Base-by-base conservation (phyloP, 2,113 vertebrate species). In the Apus apus region DNA sequence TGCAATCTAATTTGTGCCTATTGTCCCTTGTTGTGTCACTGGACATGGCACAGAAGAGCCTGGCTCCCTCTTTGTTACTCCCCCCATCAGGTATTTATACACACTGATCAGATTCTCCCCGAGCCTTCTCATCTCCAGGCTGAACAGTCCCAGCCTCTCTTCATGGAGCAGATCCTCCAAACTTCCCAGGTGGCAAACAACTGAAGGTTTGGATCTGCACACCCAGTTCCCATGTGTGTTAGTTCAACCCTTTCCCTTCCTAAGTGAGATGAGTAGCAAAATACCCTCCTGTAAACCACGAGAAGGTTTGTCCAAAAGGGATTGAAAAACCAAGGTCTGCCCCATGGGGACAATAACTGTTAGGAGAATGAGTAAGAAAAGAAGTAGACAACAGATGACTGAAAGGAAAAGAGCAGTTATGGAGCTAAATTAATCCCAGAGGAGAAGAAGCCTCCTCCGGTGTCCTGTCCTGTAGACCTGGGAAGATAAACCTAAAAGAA, bases 371-470 rank as follows among this genome's bases (percentile, higher is more conserved):
- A 79, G 23, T 83, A 60, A 68, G 30, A 84, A 71, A 11, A 89
- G 32, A 66, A 60, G 26, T 50, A 85, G 62, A 56, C 1, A 2
- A 36, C n/a, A 79, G 67, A 53, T 73, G 34, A 36, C 40, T 87
- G 58, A 85, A 73, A 83, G 60, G 30, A 87, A 85, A 90, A 77
- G 27, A 73, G 22, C 51, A 74, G 9, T 56, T 61, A 76, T 27
- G 19, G 43, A 80, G 21, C 22, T 71, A 65, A 83, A 9, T 79
- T 67, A 48, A 53, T 61, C 50, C 50, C 54, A 58, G 36, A 89
- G n/a, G 32, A 84, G 34, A 76, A 83, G n/a, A 11, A 70, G 6
- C 11, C 36, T 75, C 20, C n/a, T 36, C 22, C 0, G 0, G 6
- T 57, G 54, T 61, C 23, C 21, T 85, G 11, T 73, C 21, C 71